Evolutionary conservation across 37 sponge, comb jelly and placozoan genomes (phyloP).

Genomic region (Diacarnus erythraeanus): DNA sequence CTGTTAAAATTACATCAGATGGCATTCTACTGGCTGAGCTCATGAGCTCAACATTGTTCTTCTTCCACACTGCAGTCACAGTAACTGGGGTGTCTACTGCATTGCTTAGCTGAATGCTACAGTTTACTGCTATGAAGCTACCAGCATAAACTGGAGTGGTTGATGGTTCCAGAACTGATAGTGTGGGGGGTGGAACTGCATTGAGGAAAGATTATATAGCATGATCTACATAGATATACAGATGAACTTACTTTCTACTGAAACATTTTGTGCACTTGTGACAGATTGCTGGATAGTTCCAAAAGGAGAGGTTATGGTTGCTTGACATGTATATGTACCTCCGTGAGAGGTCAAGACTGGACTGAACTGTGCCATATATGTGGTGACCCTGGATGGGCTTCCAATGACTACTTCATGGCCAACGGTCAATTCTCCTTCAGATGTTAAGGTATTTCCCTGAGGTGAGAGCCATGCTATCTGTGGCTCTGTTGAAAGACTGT

Average conservation of each 20-base stretch:
- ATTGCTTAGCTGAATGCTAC: neutral
- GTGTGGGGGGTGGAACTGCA: neutral
- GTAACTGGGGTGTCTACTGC: slow-evolving; percentile 4
- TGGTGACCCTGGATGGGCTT: slow-evolving; percentile 7
- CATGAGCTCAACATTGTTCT: neutral
- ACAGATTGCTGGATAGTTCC: neutral
- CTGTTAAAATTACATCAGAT: neutral
- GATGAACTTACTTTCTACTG: slow-evolving; percentile 3
- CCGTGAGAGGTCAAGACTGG: slow-evolving; percentile 21
- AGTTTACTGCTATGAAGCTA: neutral
- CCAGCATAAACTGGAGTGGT: slow-evolving; percentile 2
- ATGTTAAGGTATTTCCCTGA: neutral
- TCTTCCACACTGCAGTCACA: slow-evolving; percentile 10
- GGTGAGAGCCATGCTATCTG: slow-evolving; percentile 6
- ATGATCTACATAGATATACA: neutral
- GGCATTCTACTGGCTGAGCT: neutral
- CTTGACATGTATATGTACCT: slow-evolving; percentile 12
- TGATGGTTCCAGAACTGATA: neutral
- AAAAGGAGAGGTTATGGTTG: slow-evolving; percentile 6
- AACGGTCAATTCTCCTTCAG: slow-evolving; percentile 14
- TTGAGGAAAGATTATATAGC: neutral
- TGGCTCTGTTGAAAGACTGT: neutral
- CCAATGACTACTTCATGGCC: slow-evolving; percentile 8
- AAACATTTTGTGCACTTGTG: neutral
- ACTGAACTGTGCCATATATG: neutral